These are phyloP conservation scores for Drosophila nasuta DNA, from an alignment of 1,140 invertebrate genomes.

Conservation along the genomic window DNA sequence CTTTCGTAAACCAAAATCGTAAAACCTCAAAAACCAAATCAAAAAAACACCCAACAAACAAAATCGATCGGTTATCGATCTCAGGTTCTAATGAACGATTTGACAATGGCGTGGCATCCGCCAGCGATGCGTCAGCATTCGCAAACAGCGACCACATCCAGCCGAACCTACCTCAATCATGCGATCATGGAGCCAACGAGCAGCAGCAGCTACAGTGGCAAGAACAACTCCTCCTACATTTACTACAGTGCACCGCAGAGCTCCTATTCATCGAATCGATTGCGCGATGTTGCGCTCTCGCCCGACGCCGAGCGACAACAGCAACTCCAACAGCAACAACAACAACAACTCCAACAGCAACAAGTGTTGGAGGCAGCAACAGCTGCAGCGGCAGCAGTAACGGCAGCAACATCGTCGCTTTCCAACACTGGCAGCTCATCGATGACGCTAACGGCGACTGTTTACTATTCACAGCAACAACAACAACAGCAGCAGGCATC, in stretches of 20 bases:
- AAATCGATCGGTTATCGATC: slow-evolving; percentile 1
- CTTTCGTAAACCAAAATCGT: neutral
- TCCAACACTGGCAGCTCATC: slow-evolving; percentile 30
- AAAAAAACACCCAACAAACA: slow-evolving; percentile 4
- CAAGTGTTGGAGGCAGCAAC: slow-evolving; percentile 8
- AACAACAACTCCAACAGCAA: slow-evolving; percentile 26
- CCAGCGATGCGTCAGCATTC: neutral
- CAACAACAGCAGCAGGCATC: neutral
- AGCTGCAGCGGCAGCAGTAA: slow-evolving; percentile 10
- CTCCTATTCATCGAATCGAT: slow-evolving; percentile 73
- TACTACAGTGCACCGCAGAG: slow-evolving; percentile 71
- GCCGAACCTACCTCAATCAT: slow-evolving; percentile 18
- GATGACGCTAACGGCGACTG: slow-evolving; percentile 70
- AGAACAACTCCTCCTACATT: slow-evolving; percentile 42
- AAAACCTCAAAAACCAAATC: neutral
- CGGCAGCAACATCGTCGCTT: slow-evolving; percentile 28
- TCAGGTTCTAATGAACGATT: slow-evolving; percentile 62
- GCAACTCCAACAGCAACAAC: slow-evolving; percentile 32
- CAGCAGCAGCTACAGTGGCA: slow-evolving; percentile 17
- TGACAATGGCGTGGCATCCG: slow-evolving; percentile 35
- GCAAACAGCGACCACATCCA: neutral
- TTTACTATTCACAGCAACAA: slow-evolving; percentile 55
- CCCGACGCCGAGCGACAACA: slow-evolving; percentile 18
- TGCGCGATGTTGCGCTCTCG: slow-evolving; percentile 52
- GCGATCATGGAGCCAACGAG: neutral